phyloP scores from a whole-genome alignment of 2,888 invertebrate species.

The Polyommatus iphigenia region DNA sequence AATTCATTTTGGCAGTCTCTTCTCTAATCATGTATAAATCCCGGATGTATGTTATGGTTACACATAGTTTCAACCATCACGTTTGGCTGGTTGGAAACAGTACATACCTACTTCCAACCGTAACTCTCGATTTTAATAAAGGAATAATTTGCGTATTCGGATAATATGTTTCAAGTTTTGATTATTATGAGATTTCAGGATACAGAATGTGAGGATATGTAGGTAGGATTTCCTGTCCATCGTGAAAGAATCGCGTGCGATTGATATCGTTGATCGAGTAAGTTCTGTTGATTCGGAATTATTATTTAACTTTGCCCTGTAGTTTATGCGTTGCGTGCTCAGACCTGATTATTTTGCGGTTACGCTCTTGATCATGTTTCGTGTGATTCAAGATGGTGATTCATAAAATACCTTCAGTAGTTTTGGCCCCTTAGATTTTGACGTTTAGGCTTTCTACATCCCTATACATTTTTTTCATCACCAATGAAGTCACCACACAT shows the following conservation, averaged over 20 bases:
- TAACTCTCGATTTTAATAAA: no score
- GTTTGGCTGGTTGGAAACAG: no score
- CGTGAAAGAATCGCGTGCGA: not conserved
- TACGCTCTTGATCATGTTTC: constrained; percentile 41
- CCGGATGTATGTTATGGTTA: no score
- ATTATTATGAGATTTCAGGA: not conserved
- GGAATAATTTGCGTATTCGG: no score
- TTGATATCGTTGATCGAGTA: constrained; percentile 12
- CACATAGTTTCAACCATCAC: no score
- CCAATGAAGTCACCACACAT: not conserved
- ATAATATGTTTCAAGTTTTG: not conserved
- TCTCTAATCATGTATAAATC: no score
- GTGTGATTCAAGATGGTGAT: constrained; percentile 44
- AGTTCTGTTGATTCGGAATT: constrained; percentile 30
- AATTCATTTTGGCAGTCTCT: no score
- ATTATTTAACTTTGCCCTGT: constrained; percentile 34
- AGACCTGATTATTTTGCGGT: constrained; percentile 40
- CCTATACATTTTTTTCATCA: not conserved
- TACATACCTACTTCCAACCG: no score
- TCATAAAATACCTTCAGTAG: constrained; percentile 35
- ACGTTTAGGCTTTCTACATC: not conserved
- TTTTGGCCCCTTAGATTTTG: not conserved
- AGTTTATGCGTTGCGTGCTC: constrained; percentile 45
- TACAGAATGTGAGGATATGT: no score
- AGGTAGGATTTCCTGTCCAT: not conserved